phyloP scores from a whole-genome alignment of 2,888 invertebrate genomes.

The Rutpela maculata region DNA sequence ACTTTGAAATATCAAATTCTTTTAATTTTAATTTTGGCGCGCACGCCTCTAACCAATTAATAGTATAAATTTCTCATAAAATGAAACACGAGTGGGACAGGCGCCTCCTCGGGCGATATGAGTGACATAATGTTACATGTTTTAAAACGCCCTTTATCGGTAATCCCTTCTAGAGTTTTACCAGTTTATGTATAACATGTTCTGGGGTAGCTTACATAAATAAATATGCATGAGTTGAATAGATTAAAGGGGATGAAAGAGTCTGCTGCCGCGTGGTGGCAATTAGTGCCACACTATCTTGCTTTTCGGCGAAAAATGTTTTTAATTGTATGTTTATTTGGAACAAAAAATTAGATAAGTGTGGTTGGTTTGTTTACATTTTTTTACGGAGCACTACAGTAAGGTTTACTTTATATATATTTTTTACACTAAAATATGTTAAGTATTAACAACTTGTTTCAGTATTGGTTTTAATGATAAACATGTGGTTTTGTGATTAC shows the following conservation, averaged over 20 bases:
- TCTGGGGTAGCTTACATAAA: slow-evolving; percentile 63
- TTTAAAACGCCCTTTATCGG: slow-evolving; percentile 60
- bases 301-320: slow-evolving; percentile 53
- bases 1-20: background rate
- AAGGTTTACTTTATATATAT: slow-evolving; percentile 22
- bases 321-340: slow-evolving; percentile 51
- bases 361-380: slow-evolving; percentile 26
- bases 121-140: slow-evolving; percentile 47
- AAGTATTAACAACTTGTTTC: slow-evolving; percentile 45
- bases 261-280: slow-evolving; percentile 59
- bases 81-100: background rate
- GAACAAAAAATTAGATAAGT: slow-evolving; percentile 38
- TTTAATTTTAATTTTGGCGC: background rate
- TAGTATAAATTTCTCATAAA: slow-evolving; percentile 11
- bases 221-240: slow-evolving; percentile 67
- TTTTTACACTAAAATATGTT: slow-evolving; percentile 20
- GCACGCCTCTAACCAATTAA: background rate
- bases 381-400: slow-evolving; percentile 4
- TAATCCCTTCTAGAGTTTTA: slow-evolving; percentile 51
- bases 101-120: background rate
- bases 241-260: slow-evolving; percentile 66
- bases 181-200: slow-evolving; percentile 61
- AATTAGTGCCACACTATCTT: slow-evolving; percentile 59
- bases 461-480: slow-evolving; percentile 48
- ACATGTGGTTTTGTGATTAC: slow-evolving; percentile 54